A percentile compares a stretch with the other conserved stretches of the same genome.
phyloP scores from a whole-genome alignment of 2,888 invertebrate genomes.

The Selenia dentaria region DNA sequence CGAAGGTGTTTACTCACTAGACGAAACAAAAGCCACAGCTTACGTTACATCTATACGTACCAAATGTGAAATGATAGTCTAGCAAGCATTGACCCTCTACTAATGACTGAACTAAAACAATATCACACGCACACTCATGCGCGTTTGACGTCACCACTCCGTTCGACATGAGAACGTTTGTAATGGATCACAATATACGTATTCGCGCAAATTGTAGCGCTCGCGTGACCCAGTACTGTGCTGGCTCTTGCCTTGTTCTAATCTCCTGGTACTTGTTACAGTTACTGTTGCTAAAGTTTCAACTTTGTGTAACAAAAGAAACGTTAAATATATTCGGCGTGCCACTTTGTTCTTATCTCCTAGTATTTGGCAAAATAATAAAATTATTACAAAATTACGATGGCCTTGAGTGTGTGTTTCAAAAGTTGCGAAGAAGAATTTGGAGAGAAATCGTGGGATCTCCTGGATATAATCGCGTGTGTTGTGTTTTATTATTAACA shows the following conservation, averaged over 20 bases:
- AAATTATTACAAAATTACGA: no score
- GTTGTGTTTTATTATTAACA: slow-evolving; percentile 40
- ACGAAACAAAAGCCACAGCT: no score
- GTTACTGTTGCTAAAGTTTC: slow-evolving; percentile 8
- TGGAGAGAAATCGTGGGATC: slow-evolving; percentile 35
- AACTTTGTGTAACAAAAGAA: no score
- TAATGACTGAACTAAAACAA: neutral
- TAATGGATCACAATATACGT: slow-evolving; percentile 26
- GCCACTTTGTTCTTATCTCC: no score
- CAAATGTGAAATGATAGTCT: no score
- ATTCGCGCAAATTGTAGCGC: slow-evolving; percentile 40
- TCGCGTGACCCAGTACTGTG: slow-evolving; percentile 44
- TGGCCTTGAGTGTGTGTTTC: slow-evolving; percentile 33
- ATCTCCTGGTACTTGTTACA: slow-evolving; percentile 40
- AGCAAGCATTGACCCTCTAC: no score
- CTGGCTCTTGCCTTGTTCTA: slow-evolving; percentile 41
- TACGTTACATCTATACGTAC: no score
- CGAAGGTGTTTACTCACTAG: no score
- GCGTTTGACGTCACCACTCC: slow-evolving; percentile 4
- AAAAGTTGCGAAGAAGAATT: slow-evolving; percentile 28
- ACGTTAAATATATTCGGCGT: neutral
- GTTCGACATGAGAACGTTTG: no score
- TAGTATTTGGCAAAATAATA: no score
- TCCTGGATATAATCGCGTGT: slow-evolving; percentile 41
- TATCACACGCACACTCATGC: neutral